Evolutionary conservation across 2,888 invertebrate species (phyloP), one percentile per base, ranked within the genome.

Genomic region (Stramonita haemastoma): DNA sequence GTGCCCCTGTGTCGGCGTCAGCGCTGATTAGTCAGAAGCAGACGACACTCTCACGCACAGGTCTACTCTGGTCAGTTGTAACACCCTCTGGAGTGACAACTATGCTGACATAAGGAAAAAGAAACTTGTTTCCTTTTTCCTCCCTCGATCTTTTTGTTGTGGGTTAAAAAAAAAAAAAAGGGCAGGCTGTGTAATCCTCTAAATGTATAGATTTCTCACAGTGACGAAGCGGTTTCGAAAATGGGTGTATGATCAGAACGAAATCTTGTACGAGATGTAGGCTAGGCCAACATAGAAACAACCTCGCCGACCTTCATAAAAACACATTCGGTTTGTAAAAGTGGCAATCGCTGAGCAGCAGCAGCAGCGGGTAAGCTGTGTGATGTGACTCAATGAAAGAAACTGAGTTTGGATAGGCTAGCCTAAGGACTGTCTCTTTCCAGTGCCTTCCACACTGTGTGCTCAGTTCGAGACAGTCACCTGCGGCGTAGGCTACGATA

Each of bases 201-300:
- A 56, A 83, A 83, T 83, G 46, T 83, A 83, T 83, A 26, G 83
- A 83, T 83, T 83, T 56, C 83, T 56, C 83, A 83, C 46, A n/a
- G 46, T 83, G 83, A 83, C 83, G 46, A 83, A 83, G 83, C 83
- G 36, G 46, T 83, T 83, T 83, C 46, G 83, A 83, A 26, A 46
- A 46, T 46, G 46, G 46, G 46, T 46, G 46, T 46, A 46, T 46
- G 46, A 46, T 8, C 46, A 46, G 46, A 46, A 46, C 46, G 2
- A 46, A 46, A 46, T 46, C 46, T 46, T 2, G 46, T 46, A 46
- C n/a, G 46, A 46, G 46, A 46, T 46, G 46, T 8, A 46, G 46
- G 46, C 46, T 8, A 5, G 46, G 4, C 2, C 46, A 46, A 8
- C 2, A 8, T 46, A 46, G 46, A 8, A 46, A 46, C 46, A 46